Base-by-base conservation (phyloP, 1,140 invertebrate genomes). In the Theocolax elegans region DNA sequence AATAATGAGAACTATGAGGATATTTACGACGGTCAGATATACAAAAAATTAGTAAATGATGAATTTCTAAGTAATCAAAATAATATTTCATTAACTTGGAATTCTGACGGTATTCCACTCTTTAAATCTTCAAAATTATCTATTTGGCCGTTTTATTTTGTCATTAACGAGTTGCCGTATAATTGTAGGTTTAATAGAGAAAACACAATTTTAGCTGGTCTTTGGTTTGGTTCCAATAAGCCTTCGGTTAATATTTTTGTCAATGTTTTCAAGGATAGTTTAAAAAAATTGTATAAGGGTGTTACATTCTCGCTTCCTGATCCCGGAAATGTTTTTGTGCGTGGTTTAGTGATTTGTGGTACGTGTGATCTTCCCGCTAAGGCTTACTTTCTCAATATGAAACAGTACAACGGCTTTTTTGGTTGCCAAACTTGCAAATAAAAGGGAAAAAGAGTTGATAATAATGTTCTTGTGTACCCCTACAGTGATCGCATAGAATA, bases 31-130 rank as follows among this genome's bases (percentile, higher is more conserved):
- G 74, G 71, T 6, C 17, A 15, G 15, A 17, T 75, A 8, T 73
- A 75, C 31, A 48, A 67, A 68, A n/a, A 54, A 12, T 40, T 70
- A 1, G 6, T 42, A 31, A 1, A 40, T 19, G 27, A 40, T n/a
- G 27, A 25, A 10, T 29, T 72, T 42, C 63, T 74, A 27, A 21
- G 15, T 0, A 56, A 67, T 64, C 31, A 12, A 6, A 31, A 60
- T 44, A 73, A 74, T 63, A 73, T 75, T 19, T 65, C 75, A 35
- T 73, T 76, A 0, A 72, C 42, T 1, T 72, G 67, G 68, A 67
- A 75, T 35, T 73, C 75, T 0, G 79, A 81, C 66, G 77, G 77
- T 9, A 65, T 80, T 10, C 31, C 68, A n/a, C n/a, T n/a, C n/a
- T n/a, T n/a, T n/a, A n/a, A n/a, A n/a, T n/a, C n/a, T n/a, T n/a